A percentile compares a stretch with the other conserved stretches of the same genome.
These are phyloP conservation scores for Tenebrio molitor DNA, from an alignment of 1,140 invertebrate species.

Conservation along the genomic window DNA sequence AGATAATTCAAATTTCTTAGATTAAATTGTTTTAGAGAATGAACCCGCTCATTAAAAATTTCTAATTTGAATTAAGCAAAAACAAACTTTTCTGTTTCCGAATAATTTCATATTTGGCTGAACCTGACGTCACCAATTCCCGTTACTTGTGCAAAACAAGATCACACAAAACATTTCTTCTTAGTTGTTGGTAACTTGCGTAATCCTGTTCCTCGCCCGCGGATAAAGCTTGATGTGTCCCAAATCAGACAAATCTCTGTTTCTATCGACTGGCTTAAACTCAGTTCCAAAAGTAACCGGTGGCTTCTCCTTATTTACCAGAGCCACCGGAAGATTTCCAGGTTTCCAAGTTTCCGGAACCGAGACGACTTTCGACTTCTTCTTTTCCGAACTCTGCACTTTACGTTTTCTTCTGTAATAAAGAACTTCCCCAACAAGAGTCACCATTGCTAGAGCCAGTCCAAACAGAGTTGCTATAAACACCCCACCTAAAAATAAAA, in stretches of 20 bases:
- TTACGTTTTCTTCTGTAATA: slow-evolving; percentile 80
- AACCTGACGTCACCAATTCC: too few relatives aligned
- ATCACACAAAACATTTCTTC: neutral
- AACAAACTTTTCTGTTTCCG: too few relatives aligned
- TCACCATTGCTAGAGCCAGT: slow-evolving; percentile 84
- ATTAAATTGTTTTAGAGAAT: too few relatives aligned
- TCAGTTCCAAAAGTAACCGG: slow-evolving; percentile 65
- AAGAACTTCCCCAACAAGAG: slow-evolving; percentile 82
- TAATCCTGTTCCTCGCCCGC: slow-evolving; percentile 58
- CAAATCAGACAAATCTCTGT: slow-evolving; percentile 64
- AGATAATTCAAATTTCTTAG: too few relatives aligned
- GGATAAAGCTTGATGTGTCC: slow-evolving; percentile 71
- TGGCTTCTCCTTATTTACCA: slow-evolving; percentile 52
- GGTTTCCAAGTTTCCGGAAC: neutral
- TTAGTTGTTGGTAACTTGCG: slow-evolving; percentile 31
- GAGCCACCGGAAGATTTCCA: slow-evolving; percentile 20
- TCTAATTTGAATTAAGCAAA: too few relatives aligned
- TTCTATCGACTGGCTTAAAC: slow-evolving; percentile 66
- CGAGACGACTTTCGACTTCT: neutral
- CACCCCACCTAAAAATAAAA: slow-evolving; percentile 78
- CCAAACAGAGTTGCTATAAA: slow-evolving; percentile 91
- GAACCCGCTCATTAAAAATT: too few relatives aligned
- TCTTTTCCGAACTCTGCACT: slow-evolving; percentile 60
- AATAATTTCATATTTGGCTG: too few relatives aligned
- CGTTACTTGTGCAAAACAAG: too few relatives aligned